Evolutionary conservation across 2,888 invertebrate genomes (phyloP), one percentile per base, ranked within the genome.

Genomic region (Isoperla grammatica): DNA sequence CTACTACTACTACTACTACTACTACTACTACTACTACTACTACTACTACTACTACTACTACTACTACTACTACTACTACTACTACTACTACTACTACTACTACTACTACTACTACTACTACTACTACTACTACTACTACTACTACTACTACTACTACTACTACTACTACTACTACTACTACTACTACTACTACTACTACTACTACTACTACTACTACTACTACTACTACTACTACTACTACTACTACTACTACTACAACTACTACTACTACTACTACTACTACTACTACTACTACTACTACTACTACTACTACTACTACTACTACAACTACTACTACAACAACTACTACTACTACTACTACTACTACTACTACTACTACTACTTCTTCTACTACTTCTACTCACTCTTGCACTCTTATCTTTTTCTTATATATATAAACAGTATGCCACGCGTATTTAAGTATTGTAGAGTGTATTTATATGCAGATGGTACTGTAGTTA

Each of bases 211-310:
- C n/a, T n/a, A n/a, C n/a, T n/a, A n/a, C n/a, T n/a, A n/a, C n/a
- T n/a, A n/a, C n/a, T n/a, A n/a, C n/a, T n/a, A n/a, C n/a, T n/a
- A n/a, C n/a, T n/a, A n/a, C n/a, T n/a, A n/a, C n/a, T n/a, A n/a
- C n/a, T n/a, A n/a, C n/a, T n/a, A n/a, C n/a, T n/a, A n/a, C n/a
- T n/a, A n/a, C n/a, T n/a, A n/a, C 17, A 45, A 8, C 45, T 45
- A 45, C 45, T 45, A 45, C 45, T 45, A 45, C 45, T 45, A 45
- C 45, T 45, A 45, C 45, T 45, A 45, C 45, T 45, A 45, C 45
- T 45, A 45, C 45, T 45, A 45, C 45, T 45, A 45, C 45, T 45
- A 45, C 45, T 45, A 45, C 45, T 45, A 45, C 45, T 45, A 45
- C 45, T 45, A 45, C 45, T 45, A 45, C 45, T 45, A 45, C 45